Evolutionary conservation across 2,113 vertebrate species (phyloP).

Genomic region (Eretmochelys imbricata): DNA sequence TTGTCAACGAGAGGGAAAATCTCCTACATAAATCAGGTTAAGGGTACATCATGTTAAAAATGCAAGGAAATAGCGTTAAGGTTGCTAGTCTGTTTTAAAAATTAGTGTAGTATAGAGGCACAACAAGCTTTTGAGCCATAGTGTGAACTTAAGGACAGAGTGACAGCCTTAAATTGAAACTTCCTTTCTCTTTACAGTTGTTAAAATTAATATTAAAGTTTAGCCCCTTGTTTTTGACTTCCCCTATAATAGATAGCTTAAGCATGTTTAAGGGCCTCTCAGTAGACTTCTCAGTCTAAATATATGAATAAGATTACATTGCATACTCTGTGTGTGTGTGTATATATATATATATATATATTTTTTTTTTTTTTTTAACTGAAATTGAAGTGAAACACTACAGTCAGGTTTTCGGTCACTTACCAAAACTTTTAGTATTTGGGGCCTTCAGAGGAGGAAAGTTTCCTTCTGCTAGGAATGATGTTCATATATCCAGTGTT

Average conservation of each 20-base stretch:
- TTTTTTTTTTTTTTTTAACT: background rate
- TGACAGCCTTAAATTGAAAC: background rate
- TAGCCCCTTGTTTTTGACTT: background rate
- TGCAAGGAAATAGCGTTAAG: background rate
- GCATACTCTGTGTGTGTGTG: background rate
- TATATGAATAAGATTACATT: rapidly evolving
- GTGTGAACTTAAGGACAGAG: background rate
- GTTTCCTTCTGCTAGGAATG: background rate
- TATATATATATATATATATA: background rate
- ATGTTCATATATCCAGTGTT: background rate
- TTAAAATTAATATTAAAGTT: background rate
- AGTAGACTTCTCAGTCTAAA: background rate
- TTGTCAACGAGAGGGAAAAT: background rate
- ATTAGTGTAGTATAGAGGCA: background rate
- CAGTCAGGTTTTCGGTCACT: background rate
- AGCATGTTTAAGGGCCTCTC: rapidly evolving
- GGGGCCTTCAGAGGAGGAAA: background rate
- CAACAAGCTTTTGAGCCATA: background rate
- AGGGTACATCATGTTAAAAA: background rate
- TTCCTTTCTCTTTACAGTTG: background rate
- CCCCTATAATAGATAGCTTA: background rate
- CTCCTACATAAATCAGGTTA: background rate
- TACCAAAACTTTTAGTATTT: background rate
- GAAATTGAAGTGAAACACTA: background rate
- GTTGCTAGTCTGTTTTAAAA: constrained; percentile 1